Evolutionary conservation across 2,888 invertebrate genomes (phyloP), one percentile per base, ranked within the genome.

Genomic region (Synergus umbraculus): DNA sequence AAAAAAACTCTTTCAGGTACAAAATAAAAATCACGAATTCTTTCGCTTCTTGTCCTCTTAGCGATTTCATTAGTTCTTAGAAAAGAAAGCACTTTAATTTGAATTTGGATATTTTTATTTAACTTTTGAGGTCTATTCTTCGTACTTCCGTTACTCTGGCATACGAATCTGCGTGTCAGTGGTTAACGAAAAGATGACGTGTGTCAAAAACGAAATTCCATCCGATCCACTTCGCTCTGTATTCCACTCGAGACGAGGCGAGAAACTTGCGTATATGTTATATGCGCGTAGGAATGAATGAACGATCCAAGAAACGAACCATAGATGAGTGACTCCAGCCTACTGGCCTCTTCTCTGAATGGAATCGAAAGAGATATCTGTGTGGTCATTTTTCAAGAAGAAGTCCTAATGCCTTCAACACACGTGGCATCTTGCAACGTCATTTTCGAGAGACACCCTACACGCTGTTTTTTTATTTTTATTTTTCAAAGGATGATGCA

Each of bases 201-300:
- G 86, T 83, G 88, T 89, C 88, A 87, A 87, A 85, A 88, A 87
- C 85, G 88, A 88, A 89, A 89, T 89, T 88, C 89, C 89, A 88
- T 86, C 87, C 88, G 87, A 86, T 87, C 88, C 88, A 87, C 87
- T 87, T 88, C 84, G 87, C 81, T 79, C 82, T 81, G 82, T 81
- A 78, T 83, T 86, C 89, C 89, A 90, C 89, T 90, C 89, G 87
- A 89, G 83, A 82, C 79, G 76, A 77, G 78, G 80, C 77, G 84
- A 79, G 82, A 79, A 79, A 82, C 82, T 80, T 84, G 87, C 84
- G 84, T 84, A 29, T 43, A 54, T 54, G n/a, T n/a, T 5, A 54
- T 54, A 9, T n/a, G 13, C 54, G 54, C 54, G 54, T 85, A 88
- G 88, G 90, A 90, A 89, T 89, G 89, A 89, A 89, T 85, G 82